Conservation (phyloP, 2,797 vertebrate species). For the Brachyalestes nurse region DNA sequence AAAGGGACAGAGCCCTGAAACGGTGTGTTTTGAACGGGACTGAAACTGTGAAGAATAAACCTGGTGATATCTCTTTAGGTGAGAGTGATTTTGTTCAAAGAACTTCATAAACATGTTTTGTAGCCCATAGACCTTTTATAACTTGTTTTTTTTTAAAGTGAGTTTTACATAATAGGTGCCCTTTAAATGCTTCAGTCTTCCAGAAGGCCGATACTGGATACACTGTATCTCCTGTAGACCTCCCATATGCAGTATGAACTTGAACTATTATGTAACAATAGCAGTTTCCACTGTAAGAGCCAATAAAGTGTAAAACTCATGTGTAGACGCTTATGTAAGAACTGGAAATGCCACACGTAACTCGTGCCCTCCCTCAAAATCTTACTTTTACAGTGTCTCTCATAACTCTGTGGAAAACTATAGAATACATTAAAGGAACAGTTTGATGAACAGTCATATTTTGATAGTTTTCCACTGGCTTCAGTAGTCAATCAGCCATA, state of each 20-base stretch:
- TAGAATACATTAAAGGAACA: not conserved
- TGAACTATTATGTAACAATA: conserved; percentile 20
- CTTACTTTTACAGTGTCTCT: conserved; percentile 23
- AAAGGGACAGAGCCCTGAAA: no score
- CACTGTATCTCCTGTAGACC: not conserved
- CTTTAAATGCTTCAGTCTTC: no score
- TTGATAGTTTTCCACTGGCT: not conserved
- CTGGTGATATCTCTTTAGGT: no score
- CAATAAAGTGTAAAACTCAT: conserved; percentile 10
- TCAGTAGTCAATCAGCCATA: not conserved
- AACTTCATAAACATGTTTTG: no score
- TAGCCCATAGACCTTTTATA: no score
- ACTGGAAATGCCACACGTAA: not conserved
- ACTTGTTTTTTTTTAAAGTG: no score
- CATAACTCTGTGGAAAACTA: conserved; percentile 13
- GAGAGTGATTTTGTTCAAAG: no score
- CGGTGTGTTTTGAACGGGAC: no score
- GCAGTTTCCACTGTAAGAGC: conserved; percentile 37
- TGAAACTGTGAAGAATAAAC: no score
- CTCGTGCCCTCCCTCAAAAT: not conserved
- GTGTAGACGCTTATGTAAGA: conserved; percentile 3
- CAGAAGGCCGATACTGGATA: not conserved
- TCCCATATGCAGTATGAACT: conserved; percentile 18
- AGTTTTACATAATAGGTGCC: no score
- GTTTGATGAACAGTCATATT: not conserved